A percentile compares a stretch with the other conserved stretches of the same genome.
Conservation (phyloP, 1,140 invertebrate species). For the Pissodes strobi region DNA sequence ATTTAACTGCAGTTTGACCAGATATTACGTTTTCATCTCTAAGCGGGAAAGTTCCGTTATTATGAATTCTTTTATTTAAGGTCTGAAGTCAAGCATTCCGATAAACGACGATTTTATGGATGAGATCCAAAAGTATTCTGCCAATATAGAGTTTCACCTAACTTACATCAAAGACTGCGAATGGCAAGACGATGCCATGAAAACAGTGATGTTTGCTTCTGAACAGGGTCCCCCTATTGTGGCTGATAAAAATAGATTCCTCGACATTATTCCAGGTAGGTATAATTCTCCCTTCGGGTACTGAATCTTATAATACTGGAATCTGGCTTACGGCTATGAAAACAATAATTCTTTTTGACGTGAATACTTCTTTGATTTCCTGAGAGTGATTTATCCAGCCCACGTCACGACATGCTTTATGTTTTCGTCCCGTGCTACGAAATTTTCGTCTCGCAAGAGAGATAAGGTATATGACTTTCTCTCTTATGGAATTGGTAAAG, state of each 20-base stretch:
- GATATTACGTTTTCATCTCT: conserved; percentile 39
- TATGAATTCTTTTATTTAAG: conserved; percentile 34
- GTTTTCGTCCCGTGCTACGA: too few relatives aligned
- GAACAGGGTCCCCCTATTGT: not conserved
- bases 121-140: conserved; percentile 2
- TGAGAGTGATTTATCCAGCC: too few relatives aligned
- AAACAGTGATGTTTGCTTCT: not conserved
- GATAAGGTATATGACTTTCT: too few relatives aligned
- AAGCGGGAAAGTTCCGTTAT: conserved; percentile 38
- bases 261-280: conserved; percentile 44
- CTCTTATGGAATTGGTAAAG: too few relatives aligned
- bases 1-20: too few relatives aligned
- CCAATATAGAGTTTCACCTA: conserved; percentile 35
- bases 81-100: conserved; percentile 23
- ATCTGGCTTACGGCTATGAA: too few relatives aligned
- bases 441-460: too few relatives aligned
- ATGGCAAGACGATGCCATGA: conserved; percentile 46
- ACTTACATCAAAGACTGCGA: conserved; percentile 35
- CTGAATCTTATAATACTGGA: too few relatives aligned
- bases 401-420: too few relatives aligned
- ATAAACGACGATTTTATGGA: conserved; percentile 35
- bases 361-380: too few relatives aligned
- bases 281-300: too few relatives aligned
- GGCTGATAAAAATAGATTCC: conserved; percentile 42
- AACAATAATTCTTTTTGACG: too few relatives aligned